Conservation (phyloP, 2,113 vertebrate species). For the Orientallactaga bullata region DNA sequence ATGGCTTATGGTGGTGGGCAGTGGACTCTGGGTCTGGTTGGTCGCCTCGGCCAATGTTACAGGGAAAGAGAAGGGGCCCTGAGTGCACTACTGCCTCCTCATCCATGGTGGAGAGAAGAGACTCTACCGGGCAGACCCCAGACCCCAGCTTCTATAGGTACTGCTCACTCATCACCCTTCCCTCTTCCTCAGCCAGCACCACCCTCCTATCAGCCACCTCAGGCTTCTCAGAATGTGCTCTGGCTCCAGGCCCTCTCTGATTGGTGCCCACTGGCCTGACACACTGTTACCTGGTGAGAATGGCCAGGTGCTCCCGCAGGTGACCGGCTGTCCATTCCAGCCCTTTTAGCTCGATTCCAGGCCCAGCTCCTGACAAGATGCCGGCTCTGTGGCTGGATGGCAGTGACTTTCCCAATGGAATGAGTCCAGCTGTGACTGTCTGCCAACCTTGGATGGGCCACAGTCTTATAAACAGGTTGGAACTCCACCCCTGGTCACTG, state of each 20-base stretch:
- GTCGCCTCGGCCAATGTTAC: not conserved
- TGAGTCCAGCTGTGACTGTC: not conserved
- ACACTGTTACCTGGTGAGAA: slow-evolving; percentile 72
- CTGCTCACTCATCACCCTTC: too few species aligned
- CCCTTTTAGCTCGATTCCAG: slow-evolving; percentile 6
- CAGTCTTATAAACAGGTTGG: slow-evolving; percentile 66
- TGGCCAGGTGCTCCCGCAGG: slow-evolving; percentile 24
- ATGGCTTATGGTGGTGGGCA: too few species aligned
- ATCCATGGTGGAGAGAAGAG: too few species aligned
- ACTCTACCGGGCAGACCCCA: not conserved
- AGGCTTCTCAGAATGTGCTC: not conserved
- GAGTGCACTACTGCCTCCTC: not conserved
- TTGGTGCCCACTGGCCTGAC: not conserved
- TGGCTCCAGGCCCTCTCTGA: not conserved
- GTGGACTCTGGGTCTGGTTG: not conserved
- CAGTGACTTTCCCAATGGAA: not conserved
- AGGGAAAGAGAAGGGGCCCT: not conserved
- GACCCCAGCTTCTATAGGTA: not conserved
- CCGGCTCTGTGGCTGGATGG: not conserved
- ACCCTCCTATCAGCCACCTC: not conserved
- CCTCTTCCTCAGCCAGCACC: not conserved
- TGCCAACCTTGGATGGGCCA: not conserved
- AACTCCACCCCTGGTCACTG: slow-evolving; percentile 66
- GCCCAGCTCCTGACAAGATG: not conserved
- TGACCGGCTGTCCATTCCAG: slow-evolving; percentile 54